These are phyloP conservation scores for Protodeltote pygarga DNA, from an alignment of 2,888 invertebrate species.

Conservation along the genomic window DNA sequence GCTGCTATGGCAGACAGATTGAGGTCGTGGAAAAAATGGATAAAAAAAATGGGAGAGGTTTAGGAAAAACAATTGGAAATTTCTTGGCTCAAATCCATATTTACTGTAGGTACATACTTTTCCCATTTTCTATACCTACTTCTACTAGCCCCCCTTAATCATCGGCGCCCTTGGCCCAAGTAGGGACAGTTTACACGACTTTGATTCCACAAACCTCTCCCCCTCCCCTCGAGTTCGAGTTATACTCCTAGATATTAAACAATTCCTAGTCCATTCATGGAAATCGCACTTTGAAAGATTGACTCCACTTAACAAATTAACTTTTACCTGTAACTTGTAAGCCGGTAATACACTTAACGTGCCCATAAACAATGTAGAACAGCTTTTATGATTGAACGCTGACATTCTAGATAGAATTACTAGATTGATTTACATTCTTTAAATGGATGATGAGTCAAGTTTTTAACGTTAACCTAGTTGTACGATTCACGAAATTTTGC, in stretches of 20 bases:
- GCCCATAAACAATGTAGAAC: slow-evolving; percentile 35
- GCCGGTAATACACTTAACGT: slow-evolving; percentile 27
- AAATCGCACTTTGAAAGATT: slow-evolving; percentile 27
- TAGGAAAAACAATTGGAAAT: too few species aligned
- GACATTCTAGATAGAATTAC: slow-evolving; percentile 4
- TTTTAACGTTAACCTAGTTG: slow-evolving; percentile 1
- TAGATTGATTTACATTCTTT: slow-evolving; percentile 32
- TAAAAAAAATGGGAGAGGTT: too few species aligned
- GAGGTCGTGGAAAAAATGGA: too few species aligned
- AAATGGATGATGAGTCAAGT: slow-evolving; percentile 6
- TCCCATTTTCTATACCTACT: too few species aligned
- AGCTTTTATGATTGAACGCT: slow-evolving; percentile 17
- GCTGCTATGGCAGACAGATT: too few species aligned
- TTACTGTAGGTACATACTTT: too few species aligned
- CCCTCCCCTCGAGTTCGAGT: background rate
- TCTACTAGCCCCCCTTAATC: too few species aligned
- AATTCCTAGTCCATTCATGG: slow-evolving; percentile 1
- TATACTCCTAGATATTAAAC: background rate
- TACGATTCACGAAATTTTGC: background rate
- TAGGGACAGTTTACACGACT: too few species aligned
- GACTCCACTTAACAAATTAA: slow-evolving; percentile 36
- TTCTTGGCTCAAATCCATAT: too few species aligned
- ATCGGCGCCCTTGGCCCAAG: too few species aligned
- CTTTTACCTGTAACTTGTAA: slow-evolving; percentile 33
- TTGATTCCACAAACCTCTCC: background rate